A percentile compares a stretch with the other conserved stretches of the same genome.
Evolutionary conservation across 2,797 vertebrate genomes (phyloP).

Genomic region (Coreius guichenoti): DNA sequence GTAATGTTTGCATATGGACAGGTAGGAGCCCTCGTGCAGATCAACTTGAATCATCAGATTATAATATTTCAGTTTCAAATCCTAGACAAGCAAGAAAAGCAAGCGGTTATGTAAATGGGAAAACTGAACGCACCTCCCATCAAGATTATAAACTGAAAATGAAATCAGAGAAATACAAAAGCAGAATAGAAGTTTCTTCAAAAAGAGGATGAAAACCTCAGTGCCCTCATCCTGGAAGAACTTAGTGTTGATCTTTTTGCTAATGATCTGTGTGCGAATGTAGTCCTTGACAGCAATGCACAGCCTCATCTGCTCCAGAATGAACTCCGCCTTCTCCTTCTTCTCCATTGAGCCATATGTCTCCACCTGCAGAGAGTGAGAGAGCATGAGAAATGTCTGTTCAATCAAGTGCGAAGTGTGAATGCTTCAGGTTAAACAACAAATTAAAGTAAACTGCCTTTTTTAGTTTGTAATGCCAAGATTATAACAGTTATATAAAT

Average conservation of each 20-base stretch:
- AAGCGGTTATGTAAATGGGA: neutral
- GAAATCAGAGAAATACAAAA: neutral
- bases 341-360: constrained; percentile 99
- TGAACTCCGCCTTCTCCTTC: constrained; percentile 97
- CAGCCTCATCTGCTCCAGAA: constrained; percentile 98
- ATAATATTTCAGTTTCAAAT: constrained; percentile 96
- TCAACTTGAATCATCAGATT: constrained; percentile 99
- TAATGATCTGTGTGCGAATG: constrained; percentile 98
- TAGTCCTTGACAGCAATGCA: constrained; percentile 99
- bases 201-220: constrained; percentile 78
- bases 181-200: neutral
- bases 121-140: neutral
- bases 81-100: constrained; percentile 73
- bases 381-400: neutral
- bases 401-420: neutral
- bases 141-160: constrained; percentile 33
- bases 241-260: constrained; percentile 99
- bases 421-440: neutral
- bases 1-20: constrained; percentile 99
- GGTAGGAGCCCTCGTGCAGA: constrained; percentile 95
- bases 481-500: neutral
- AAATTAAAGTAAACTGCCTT: neutral
- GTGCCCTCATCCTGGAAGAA: constrained; percentile 96
- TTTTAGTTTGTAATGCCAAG: neutral
- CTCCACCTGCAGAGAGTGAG: constrained; percentile 85